Evolutionary conservation across 2,113 vertebrate genomes (phyloP), one percentile per base, ranked within the genome.

Genomic region (Archilochus colubris): DNA sequence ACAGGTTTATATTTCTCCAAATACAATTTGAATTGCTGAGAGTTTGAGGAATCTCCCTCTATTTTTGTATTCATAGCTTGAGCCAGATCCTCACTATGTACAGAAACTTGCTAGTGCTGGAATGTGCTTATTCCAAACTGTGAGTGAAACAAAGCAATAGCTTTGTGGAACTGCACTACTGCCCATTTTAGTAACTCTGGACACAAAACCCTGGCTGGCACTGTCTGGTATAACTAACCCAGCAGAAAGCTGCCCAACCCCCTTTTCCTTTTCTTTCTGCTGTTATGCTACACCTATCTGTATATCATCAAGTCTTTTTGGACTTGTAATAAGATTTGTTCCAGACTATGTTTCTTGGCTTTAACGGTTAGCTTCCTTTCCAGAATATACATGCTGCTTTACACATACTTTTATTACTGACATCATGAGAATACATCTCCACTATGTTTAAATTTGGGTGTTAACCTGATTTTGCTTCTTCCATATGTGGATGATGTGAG

Each of bases 281-380:
- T 96, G 94, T 95, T 96, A 94, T 79, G 91, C 79, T 96, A 87
- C 91, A 95, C 95, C 93, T 97, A 94, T 97, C 95, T 97, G 92
- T 74, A 95, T 91, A 96, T 96, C 96, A 97, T 97, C 75, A 81
- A 96, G 94, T 94, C 88, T 94, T 97, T 96, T 95, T 93, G 95
- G 97, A 97, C 95, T 96, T 91, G 95, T 94, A 97, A 94, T 91
- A 92, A 97, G 97, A 97, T 97, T 96, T 95, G 96, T 96, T 94
- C 97, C 97, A 98, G 97, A 97, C 97, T 97, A 94, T 97, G 93
- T 96, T 98, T 98, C 97, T 98, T 98, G 98, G 97, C 97, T 98
- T 97, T 87, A 97, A 95, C 9, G 5, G 92, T 93, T 89, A 97
- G 94, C 91, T 97, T 96, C 93, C 96, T 84, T 97, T 98, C 97